phyloP scores from a whole-genome alignment of 2,797 vertebrate species.

The Falco concolor region DNA sequence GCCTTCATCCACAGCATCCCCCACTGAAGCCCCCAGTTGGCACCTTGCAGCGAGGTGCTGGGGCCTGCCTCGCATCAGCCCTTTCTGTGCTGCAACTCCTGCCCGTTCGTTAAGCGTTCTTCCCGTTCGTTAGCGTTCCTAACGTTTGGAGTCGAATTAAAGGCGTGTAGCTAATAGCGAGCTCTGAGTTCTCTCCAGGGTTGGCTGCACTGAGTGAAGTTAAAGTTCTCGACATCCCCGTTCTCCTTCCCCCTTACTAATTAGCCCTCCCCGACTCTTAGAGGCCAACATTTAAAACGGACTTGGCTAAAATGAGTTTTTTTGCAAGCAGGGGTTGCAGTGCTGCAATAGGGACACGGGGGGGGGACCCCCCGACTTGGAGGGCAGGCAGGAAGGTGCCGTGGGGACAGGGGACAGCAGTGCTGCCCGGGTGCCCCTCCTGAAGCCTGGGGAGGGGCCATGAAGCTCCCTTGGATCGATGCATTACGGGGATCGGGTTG shows the following conservation, averaged over 20 bases:
- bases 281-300: conserved; percentile 48
- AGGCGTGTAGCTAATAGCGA: neutral
- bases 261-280: conserved; percentile 7
- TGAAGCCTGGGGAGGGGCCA: neutral
- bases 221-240: neutral
- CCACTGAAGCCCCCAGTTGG: neutral
- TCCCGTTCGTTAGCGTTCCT: neutral
- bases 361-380: neutral
- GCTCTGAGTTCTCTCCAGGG: conserved; percentile 10
- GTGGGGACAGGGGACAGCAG: neutral
- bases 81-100: neutral
- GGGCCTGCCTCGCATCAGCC: neutral
- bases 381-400: neutral
- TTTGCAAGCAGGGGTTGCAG: neutral
- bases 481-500: neutral
- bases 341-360: neutral
- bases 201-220: conserved; percentile 42
- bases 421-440: neutral
- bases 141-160: conserved; percentile 26
- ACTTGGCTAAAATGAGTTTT: neutral
- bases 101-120: neutral
- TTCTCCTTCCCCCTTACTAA: neutral
- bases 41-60: fast-evolving
- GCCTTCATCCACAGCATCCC: neutral
- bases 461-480: neutral